Base-by-base conservation (phyloP, 2,888 invertebrate species). In the Sericinus montela region DNA sequence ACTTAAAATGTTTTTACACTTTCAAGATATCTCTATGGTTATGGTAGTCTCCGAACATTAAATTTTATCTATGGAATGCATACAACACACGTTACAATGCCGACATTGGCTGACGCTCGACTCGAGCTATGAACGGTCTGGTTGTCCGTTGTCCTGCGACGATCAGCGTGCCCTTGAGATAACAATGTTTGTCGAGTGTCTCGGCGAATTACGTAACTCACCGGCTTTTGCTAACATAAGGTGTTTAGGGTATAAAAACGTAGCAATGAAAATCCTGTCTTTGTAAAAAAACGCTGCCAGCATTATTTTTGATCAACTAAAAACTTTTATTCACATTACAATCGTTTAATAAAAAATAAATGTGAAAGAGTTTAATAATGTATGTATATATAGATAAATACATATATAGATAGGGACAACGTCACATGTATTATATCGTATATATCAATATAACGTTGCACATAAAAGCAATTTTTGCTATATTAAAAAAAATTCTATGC, bases 21-120 rank as follows among this genome's bases (percentile, higher is more conserved):
- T n/a, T n/a, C n/a, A n/a, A n/a, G n/a, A n/a, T n/a, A n/a, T n/a
- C n/a, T n/a, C n/a, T n/a, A n/a, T n/a, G n/a, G n/a, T n/a, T n/a
- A n/a, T n/a, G n/a, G n/a, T n/a, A n/a, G n/a, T n/a, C n/a, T n/a
- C 19, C 5, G 19, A 37, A 56, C 67, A 69, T 68, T 65, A 67
- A 61, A 56, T 56, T 57, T 70, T 83, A 79, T 83, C 81, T 80
- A 54, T 58, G 80, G 82, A 78, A 83, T 82, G 82, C 69, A 47
- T 59, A 56, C 52, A 52, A 55, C 42, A 45, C 45, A 48, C 30
- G 49, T 57, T 53, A 6, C 13, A 57, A 62, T 69, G 71, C 70
- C 65, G 69, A 59, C 64, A 67, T 47, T 55, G 58, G 39, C 41
- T 48, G 54, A 54, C 46, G 51, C 55, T 54, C 29, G n/a, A n/a